Conservation (phyloP, 2,113 vertebrate species). For the Ochotona curzoniae region DNA sequence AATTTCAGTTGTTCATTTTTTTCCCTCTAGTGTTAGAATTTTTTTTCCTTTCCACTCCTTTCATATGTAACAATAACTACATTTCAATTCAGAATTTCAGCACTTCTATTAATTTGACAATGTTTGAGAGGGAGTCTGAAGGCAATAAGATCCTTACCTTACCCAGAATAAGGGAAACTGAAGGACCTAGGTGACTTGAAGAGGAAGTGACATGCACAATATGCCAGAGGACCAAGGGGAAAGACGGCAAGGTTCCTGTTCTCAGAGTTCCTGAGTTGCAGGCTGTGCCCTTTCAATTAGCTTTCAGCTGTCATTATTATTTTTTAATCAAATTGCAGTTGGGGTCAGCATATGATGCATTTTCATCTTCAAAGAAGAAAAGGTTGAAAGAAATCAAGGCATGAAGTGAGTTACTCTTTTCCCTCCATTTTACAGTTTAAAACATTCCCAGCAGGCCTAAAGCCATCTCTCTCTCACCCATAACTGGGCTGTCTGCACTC, state of each 20-base stretch:
- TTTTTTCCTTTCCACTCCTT: not conserved
- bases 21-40: conserved; percentile 22
- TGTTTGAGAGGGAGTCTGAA: not conserved
- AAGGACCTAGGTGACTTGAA: not conserved
- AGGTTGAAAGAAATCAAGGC: conserved; percentile 49
- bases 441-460: conserved; percentile 46
- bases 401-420: conserved; percentile 13
- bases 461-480: conserved; percentile 37
- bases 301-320: not conserved
- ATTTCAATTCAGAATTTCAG: conserved; percentile 31
- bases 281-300: not conserved
- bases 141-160: not conserved
- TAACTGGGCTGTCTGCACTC: conserved; percentile 58
- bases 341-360: not conserved
- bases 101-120: conserved; percentile 25
- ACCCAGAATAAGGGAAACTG: not conserved
- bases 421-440: conserved; percentile 41
- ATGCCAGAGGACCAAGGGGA: not conserved
- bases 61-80: conserved; percentile 29
- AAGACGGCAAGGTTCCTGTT: not conserved
- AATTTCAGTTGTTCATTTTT: conserved; percentile 46
- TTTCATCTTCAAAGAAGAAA: conserved; percentile 53
- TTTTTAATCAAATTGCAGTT: not conserved
- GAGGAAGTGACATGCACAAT: not conserved
- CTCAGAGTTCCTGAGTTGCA: not conserved